Evolutionary conservation across 1,140 invertebrate species (phyloP).

Genomic region (Drosophila pallidifrons): DNA sequence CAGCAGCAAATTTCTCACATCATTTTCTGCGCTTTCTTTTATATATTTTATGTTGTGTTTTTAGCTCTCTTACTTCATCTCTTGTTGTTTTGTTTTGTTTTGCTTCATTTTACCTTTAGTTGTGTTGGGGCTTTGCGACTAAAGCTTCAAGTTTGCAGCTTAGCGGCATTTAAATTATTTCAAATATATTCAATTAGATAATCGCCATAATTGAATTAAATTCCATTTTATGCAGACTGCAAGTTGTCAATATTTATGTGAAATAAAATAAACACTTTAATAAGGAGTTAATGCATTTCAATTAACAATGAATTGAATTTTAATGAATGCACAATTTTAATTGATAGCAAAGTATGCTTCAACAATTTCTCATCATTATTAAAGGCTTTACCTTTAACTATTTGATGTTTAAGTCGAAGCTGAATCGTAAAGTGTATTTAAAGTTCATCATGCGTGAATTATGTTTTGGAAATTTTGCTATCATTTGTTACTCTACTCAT

Average conservation of each 20-base stretch:
- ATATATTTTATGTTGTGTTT: slow-evolving; percentile 34
- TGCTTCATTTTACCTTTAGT: neutral
- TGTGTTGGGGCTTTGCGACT: neutral
- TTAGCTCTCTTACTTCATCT: slow-evolving; percentile 10
- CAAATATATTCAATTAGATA: neutral
- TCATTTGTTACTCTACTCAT: slow-evolving; percentile 2
- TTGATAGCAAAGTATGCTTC: no score
- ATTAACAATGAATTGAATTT: no score
- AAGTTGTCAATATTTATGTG: no score
- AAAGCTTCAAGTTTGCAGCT: slow-evolving; percentile 1
- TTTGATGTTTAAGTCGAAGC: no score
- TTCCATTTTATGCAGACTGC: neutral
- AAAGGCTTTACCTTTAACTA: no score
- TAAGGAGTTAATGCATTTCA: no score
- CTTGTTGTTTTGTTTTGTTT: neutral
- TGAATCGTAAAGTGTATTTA: slow-evolving; percentile 6
- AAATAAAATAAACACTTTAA: no score
- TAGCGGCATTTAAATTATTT: neutral
- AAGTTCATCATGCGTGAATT: slow-evolving; percentile 1
- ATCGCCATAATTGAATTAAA: neutral
- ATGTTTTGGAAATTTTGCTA: slow-evolving; percentile 1
- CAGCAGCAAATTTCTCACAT: slow-evolving; percentile 62
- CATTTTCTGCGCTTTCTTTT: slow-evolving; percentile 53
- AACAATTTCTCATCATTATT: no score
- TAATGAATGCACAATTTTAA: no score